Evolutionary conservation across 2,888 invertebrate genomes (phyloP).

Genomic region (Ferdinandea cuprea): DNA sequence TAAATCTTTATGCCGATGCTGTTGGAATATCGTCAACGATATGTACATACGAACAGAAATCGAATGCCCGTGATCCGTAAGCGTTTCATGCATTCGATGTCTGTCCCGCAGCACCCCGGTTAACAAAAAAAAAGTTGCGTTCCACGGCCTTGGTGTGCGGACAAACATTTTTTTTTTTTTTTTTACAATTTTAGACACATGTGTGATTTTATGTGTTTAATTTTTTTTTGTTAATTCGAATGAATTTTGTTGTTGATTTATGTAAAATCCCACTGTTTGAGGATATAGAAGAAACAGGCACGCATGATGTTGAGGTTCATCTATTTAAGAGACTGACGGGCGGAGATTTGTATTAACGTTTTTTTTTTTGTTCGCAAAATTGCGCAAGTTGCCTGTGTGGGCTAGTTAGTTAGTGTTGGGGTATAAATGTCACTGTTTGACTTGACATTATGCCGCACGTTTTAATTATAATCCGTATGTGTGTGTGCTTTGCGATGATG

Average conservation of each 20-base stretch:
- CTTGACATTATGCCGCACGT: constrained; percentile 50
- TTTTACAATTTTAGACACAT: constrained; percentile 36
- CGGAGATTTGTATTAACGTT: neutral
- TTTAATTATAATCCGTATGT: constrained; percentile 31
- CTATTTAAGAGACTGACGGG: neutral
- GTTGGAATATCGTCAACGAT: constrained; percentile 56
- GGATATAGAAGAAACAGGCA: constrained; percentile 2
- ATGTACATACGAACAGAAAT: constrained; percentile 33
- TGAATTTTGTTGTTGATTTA: constrained; percentile 55
- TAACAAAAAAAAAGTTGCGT: constrained; percentile 29
- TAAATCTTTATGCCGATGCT: constrained; percentile 13
- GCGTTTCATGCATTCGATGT: constrained; percentile 38
- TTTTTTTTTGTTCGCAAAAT: constrained; percentile 2
- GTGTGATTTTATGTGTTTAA: constrained; percentile 41
- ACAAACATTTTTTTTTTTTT: constrained; percentile 7
- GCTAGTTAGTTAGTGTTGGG: neutral
- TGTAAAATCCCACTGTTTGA: constrained; percentile 23
- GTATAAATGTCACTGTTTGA: constrained; percentile 29
- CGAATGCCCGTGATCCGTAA: constrained; percentile 51
- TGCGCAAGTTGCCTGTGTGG: constrained; percentile 24
- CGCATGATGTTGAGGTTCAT: constrained; percentile 14
- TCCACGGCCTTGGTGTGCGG: constrained; percentile 35
- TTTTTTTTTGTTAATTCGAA: constrained; percentile 30
- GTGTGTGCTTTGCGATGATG: no score
- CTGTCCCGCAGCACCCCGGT: constrained; percentile 3